phyloP scores from a whole-genome alignment of 2,113 vertebrate genomes.

The Planiliza haematocheilus region DNA sequence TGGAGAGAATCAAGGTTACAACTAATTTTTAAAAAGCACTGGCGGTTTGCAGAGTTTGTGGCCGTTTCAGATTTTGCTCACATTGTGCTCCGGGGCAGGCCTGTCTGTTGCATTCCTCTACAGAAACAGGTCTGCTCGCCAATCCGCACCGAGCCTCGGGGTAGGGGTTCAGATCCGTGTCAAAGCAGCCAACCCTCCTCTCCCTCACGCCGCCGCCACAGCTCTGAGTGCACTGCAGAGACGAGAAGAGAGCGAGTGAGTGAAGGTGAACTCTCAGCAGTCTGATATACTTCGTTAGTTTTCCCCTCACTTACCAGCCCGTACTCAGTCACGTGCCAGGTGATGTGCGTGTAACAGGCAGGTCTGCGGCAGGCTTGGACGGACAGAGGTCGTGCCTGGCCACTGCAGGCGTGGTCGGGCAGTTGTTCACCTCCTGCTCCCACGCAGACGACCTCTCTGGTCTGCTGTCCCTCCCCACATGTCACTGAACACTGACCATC shows the following conservation, averaged over 20 bases:
- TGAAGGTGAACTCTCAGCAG: too few relatives aligned
- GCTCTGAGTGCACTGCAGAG: slow-evolving; percentile 89
- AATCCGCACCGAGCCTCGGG: slow-evolving; percentile 81
- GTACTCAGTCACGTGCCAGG: slow-evolving; percentile 83
- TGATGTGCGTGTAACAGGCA: slow-evolving; percentile 82
- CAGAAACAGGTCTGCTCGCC: slow-evolving; percentile 77
- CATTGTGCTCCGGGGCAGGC: slow-evolving; percentile 86
- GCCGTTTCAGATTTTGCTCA: slow-evolving; percentile 70
- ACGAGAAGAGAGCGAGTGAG: background rate
- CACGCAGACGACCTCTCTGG: slow-evolving; percentile 85
- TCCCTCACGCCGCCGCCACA: slow-evolving; percentile 87
- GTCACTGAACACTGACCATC: slow-evolving; percentile 89
- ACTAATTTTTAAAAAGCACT: background rate
- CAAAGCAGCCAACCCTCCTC: slow-evolving; percentile 87
- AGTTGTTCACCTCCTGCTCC: slow-evolving; percentile 77
- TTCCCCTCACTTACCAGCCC: slow-evolving; percentile 65
- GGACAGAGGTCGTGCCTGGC: slow-evolving; percentile 74
- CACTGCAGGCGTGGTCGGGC: slow-evolving; percentile 80
- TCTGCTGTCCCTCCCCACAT: slow-evolving; percentile 91
- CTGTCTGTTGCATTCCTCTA: slow-evolving; percentile 89
- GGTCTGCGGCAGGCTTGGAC: slow-evolving; percentile 84
- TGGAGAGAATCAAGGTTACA: slow-evolving; percentile 48
- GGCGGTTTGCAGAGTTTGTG: background rate
- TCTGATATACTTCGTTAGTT: too few relatives aligned
- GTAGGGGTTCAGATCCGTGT: slow-evolving; percentile 80